Evolutionary conservation across 2,797 vertebrate species (phyloP).

Genomic region (Miichthys miiuy): DNA sequence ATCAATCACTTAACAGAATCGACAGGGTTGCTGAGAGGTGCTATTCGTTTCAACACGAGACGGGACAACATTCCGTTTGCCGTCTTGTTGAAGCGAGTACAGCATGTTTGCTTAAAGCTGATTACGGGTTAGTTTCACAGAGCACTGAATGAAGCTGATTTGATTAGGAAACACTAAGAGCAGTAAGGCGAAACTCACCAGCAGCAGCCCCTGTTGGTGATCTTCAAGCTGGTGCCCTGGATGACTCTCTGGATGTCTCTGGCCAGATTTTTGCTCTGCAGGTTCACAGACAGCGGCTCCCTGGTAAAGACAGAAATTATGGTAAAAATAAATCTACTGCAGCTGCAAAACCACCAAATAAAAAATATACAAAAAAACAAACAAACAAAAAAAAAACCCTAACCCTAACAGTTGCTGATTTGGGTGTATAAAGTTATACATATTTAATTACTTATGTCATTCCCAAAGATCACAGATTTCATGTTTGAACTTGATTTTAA

Average conservation of each 20-base stretch:
- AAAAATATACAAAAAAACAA: background rate
- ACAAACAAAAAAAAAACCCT: no score
- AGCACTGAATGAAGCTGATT: background rate
- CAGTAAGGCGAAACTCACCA: slow-evolving; percentile 83
- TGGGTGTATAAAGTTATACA: background rate
- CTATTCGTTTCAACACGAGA: slow-evolving; percentile 4
- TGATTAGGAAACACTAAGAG: background rate
- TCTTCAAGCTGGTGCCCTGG: slow-evolving; percentile 87
- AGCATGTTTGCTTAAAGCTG: background rate
- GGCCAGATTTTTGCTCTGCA: slow-evolving; percentile 88
- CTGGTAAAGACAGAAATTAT: slow-evolving; percentile 72
- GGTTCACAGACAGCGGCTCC: slow-evolving; percentile 88
- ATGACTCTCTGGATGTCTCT: slow-evolving; percentile 84
- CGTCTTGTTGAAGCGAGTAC: background rate
- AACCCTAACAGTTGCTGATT: no score
- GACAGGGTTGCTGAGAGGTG: slow-evolving; percentile 75
- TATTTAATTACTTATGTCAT: background rate
- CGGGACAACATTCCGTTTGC: background rate
- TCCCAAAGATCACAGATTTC: background rate
- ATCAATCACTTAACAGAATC: slow-evolving; percentile 58
- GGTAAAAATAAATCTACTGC: background rate
- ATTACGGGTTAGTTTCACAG: background rate
- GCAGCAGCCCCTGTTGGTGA: slow-evolving; percentile 92
- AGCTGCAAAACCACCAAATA: background rate
- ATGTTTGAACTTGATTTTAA: no score